Base-by-base conservation (phyloP, 1,140 invertebrate genomes). In the Zaprionus gabonicus region DNA sequence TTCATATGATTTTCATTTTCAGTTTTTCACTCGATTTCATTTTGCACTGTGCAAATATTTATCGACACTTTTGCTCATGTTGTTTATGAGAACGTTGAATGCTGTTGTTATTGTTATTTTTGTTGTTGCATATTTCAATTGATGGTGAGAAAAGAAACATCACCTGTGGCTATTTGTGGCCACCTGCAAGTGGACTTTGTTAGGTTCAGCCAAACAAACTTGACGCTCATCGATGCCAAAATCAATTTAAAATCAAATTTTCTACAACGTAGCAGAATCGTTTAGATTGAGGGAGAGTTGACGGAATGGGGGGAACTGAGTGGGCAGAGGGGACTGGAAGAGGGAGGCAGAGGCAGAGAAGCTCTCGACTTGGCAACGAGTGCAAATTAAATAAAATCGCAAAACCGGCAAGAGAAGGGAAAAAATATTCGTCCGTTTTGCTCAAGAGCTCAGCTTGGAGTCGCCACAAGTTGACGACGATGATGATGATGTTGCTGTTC, bases 241-340 rank as follows among this genome's bases (percentile, higher is more conserved):
- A 85, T 67, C 86, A 90, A 90, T 90, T 90, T 90, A 85, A 88
- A 90, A 90, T 90, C 85, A 85, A 90, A 90, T 90, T 90, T 90
- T 82, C 65, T 59, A 67, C 36, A 64, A 58, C 31, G 27, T 27
- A 58, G 71, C 31, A 63, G 36, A 23, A 56, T 55, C 15, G 15
- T 25, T 51, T 20, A 51, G 9, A 34, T 34, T 17, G 44, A 38
- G 36, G 20, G 31, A 13, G 41, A 12, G 17, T n/a, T n/a, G 20
- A 17, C 28, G 34, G 3, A 3, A 46, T 3, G 31, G 31, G 31
- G 31, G 31, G 3, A 10, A 34, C 2, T 10, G 9, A 34, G 9
- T 10, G 41, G 41, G n/a, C 7, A 44, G 6, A 20, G 10, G 51
- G 41, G 34, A 12, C 17, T 25, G 57, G 63, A 28, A 34, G 46